These are phyloP conservation scores for Agrochola lychnidis DNA, from an alignment of 2,888 invertebrate genomes.

Conservation along the genomic window DNA sequence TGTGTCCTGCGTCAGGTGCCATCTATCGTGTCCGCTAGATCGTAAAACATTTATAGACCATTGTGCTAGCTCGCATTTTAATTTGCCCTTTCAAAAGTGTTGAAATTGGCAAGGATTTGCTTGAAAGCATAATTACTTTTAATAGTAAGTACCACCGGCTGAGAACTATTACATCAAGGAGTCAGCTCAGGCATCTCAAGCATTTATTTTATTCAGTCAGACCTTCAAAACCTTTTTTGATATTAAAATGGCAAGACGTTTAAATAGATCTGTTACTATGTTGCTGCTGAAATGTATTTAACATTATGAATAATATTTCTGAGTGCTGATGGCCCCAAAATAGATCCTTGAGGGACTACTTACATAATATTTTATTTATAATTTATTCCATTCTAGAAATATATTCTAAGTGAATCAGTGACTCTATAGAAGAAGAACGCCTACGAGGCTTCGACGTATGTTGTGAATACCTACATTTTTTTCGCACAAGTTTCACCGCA, in stretches of 20 bases:
- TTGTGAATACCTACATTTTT: constrained; percentile 10
- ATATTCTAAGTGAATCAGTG: not conserved
- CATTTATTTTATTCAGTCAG: constrained; percentile 3
- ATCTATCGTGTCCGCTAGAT: constrained; percentile 26
- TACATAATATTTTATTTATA: constrained; percentile 3
- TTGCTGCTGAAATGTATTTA: not conserved
- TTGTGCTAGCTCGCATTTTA: constrained; percentile 2
- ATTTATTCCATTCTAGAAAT: constrained; percentile 8
- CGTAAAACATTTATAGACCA: constrained; percentile 31
- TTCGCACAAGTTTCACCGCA: not conserved
- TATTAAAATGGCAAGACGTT: not conserved
- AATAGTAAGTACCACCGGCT: not conserved
- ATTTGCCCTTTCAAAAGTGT: not conserved
- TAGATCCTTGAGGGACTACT: constrained; percentile 25
- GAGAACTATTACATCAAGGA: constrained; percentile 15
- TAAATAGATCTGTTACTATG: not conserved
- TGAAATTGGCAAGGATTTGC: not conserved
- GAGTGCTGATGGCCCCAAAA: constrained; percentile 18
- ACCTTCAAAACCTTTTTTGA: not conserved
- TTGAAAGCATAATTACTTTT: constrained; percentile 21
- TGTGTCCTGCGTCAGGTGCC: constrained; percentile 42
- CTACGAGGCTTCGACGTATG: not conserved
- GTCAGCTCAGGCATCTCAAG: not conserved
- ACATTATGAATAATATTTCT: not conserved
- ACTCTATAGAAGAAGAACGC: not conserved